Conservation (phyloP, 2,888 invertebrate species). For the Andrena trimmerana region DNA sequence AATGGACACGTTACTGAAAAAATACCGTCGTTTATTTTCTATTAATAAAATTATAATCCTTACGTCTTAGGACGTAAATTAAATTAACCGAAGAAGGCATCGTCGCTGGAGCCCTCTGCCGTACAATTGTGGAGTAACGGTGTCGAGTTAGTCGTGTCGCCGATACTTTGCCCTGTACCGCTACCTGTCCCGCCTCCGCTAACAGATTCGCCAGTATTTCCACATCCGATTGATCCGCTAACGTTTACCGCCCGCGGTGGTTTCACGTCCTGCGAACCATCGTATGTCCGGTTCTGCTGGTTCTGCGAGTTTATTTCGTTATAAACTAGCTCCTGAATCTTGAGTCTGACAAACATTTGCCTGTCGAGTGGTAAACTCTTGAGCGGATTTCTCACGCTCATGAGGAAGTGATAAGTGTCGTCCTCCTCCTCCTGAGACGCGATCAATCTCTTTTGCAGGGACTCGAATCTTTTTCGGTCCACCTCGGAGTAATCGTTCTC, state of each 20-base stretch:
- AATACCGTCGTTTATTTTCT: slow-evolving; percentile 72
- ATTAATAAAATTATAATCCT: slow-evolving; percentile 70
- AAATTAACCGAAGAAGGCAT: slow-evolving; percentile 69
- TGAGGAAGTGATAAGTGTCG: slow-evolving; percentile 78
- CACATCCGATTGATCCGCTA: slow-evolving; percentile 4
- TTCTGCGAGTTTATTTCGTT: slow-evolving; percentile 76
- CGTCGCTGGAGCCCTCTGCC: slow-evolving; percentile 66
- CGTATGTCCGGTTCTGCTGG: slow-evolving; percentile 66
- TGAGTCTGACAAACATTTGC: slow-evolving; percentile 77
- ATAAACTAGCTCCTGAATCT: slow-evolving; percentile 77
- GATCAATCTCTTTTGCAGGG: slow-evolving; percentile 66
- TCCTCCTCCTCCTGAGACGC: slow-evolving; percentile 73
- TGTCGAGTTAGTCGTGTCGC: slow-evolving; percentile 59
- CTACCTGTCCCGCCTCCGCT: slow-evolving; percentile 7
- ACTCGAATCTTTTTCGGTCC: slow-evolving; percentile 75
- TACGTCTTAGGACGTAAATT: slow-evolving; percentile 55
- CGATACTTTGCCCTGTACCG: slow-evolving; percentile 43
- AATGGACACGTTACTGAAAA: slow-evolving; percentile 60
- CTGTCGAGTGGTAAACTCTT: slow-evolving; percentile 76
- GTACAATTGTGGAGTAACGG: slow-evolving; percentile 70
- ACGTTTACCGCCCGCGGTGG: slow-evolving; percentile 55
- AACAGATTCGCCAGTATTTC: slow-evolving; percentile 2
- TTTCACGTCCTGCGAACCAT: slow-evolving; percentile 70
- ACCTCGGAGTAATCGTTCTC: slow-evolving; percentile 72
- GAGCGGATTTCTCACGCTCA: slow-evolving; percentile 77